Percentiles rank a stretch among this genome's conserved stretches.
These are phyloP conservation scores for Pagrus major DNA, from an alignment of 2,113 vertebrate species.

Conservation along the genomic window DNA sequence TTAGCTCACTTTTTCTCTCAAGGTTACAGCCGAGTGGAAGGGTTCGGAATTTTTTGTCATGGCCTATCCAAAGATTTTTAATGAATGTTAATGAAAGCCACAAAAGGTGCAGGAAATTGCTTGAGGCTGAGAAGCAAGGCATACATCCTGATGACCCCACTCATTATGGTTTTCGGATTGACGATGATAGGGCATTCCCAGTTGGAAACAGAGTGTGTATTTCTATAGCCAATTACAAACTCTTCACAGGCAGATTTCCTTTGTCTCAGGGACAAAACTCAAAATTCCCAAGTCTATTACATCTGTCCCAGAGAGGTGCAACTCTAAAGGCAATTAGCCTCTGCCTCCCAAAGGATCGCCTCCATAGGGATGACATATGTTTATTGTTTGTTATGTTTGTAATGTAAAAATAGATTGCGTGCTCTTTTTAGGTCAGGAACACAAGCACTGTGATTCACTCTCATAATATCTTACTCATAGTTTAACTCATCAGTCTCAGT, in stretches of 20 bases:
- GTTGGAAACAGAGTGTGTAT: conserved; percentile 37
- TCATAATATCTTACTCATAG: conserved; percentile 19
- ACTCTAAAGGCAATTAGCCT: conserved; percentile 75
- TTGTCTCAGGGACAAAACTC: conserved; percentile 45
- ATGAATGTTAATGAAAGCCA: conserved; percentile 43
- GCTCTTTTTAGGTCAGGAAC: conserved; percentile 56
- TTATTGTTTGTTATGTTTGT: conserved; percentile 65
- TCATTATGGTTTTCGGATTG: conserved; percentile 52
- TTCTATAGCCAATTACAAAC: conserved; percentile 63
- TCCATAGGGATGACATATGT: conserved; percentile 81
- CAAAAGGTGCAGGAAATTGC: conserved; percentile 32
- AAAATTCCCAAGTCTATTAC: conserved; percentile 70
- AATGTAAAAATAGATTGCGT: conserved; percentile 51
- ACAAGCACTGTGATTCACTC: conserved; percentile 40
- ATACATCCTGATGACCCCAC: conserved; percentile 28
- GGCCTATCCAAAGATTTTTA: conserved; percentile 27
- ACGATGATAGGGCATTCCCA: conserved; percentile 37
- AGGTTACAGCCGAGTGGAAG: conserved; percentile 11
- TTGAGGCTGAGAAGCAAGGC: conserved; percentile 39
- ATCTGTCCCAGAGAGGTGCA: conserved; percentile 68
- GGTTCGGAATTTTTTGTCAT: conserved; percentile 25
- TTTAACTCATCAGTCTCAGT: conserved; percentile 27
- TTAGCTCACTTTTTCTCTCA: conserved; percentile 11
- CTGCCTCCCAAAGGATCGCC: conserved; percentile 69
- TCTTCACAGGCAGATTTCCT: conserved; percentile 51